These are phyloP conservation scores for Platysternon megacephalum DNA, from an alignment of 2,113 vertebrate species.

Conservation along the genomic window DNA sequence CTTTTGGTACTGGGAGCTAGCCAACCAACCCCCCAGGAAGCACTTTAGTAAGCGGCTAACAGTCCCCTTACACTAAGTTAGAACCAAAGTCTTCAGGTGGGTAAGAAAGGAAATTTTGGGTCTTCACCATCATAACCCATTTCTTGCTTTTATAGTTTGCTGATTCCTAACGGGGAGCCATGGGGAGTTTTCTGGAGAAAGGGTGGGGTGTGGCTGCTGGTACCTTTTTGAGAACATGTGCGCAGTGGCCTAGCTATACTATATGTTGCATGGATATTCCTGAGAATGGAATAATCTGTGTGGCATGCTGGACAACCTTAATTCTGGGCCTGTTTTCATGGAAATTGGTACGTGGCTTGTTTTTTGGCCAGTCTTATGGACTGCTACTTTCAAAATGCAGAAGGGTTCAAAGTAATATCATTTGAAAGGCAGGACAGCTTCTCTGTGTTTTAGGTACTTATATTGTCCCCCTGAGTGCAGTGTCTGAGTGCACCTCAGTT, in stretches of 20 bases:
- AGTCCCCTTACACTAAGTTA: neutral
- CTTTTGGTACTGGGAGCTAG: too few species aligned
- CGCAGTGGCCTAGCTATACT: neutral
- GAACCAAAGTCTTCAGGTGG: neutral
- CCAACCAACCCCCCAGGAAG: too few species aligned
- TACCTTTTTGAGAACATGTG: neutral
- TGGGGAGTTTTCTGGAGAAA: neutral
- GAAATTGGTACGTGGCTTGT: neutral
- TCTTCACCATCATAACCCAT: neutral
- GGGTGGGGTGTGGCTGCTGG: neutral
- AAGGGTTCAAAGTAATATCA: neutral
- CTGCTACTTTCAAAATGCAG: neutral
- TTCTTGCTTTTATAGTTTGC: constrained; percentile 25
- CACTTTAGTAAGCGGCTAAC: too few species aligned
- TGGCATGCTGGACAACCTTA: neutral
- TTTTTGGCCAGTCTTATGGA: neutral
- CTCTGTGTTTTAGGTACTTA: neutral
- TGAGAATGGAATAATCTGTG: neutral
- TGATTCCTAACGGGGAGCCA: constrained; percentile 24
- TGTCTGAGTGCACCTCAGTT: neutral
- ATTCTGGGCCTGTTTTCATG: neutral
- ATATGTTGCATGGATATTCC: neutral
- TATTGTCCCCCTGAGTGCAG: neutral
- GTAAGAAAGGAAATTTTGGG: neutral
- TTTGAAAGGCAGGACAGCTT: neutral